Percentiles rank a stretch among this genome's conserved stretches.
phyloP scores from a whole-genome alignment of 2,888 invertebrate species.

The Trichogramma dendrolimi region DNA sequence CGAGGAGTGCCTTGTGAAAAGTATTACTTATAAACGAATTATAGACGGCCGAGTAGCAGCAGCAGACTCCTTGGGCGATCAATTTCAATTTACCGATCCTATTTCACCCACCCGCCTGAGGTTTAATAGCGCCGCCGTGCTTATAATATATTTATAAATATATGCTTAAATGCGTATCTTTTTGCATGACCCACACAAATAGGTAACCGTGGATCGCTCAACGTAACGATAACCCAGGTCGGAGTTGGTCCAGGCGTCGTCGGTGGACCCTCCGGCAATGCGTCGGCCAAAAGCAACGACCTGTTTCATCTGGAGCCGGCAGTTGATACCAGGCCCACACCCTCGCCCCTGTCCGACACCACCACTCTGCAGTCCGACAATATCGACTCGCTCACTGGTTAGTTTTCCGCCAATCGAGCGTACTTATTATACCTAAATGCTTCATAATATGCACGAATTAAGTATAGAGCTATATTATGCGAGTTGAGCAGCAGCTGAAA shows the following conservation, averaged over 20 bases:
- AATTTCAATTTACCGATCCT: no score
- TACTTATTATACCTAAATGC: no score
- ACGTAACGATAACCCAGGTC: slow-evolving; percentile 48
- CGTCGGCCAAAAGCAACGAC: slow-evolving; percentile 39
- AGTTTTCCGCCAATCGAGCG: not conserved
- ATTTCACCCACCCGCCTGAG: no score
- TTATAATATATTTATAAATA: no score
- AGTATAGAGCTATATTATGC: no score
- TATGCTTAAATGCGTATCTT: no score
- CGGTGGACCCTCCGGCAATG: not conserved
- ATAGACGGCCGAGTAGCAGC: no score
- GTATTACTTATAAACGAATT: no score
- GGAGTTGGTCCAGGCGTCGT: slow-evolving; percentile 38
- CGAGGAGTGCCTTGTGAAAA: slow-evolving; percentile 2
- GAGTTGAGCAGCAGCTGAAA: no score
- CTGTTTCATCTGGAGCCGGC: slow-evolving; percentile 45
- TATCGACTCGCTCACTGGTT: slow-evolving; percentile 45
- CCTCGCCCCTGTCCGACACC: slow-evolving; percentile 47
- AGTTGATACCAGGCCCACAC: slow-evolving; percentile 42
- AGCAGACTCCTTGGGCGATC: no score
- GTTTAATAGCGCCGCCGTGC: no score
- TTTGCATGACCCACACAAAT: slow-evolving; percentile 10
- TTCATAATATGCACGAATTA: no score
- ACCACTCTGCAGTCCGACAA: slow-evolving; percentile 47
- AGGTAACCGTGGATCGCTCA: slow-evolving; percentile 50